These are phyloP conservation scores for Eulithis prunata DNA, from an alignment of 2,888 invertebrate species.

Conservation along the genomic window DNA sequence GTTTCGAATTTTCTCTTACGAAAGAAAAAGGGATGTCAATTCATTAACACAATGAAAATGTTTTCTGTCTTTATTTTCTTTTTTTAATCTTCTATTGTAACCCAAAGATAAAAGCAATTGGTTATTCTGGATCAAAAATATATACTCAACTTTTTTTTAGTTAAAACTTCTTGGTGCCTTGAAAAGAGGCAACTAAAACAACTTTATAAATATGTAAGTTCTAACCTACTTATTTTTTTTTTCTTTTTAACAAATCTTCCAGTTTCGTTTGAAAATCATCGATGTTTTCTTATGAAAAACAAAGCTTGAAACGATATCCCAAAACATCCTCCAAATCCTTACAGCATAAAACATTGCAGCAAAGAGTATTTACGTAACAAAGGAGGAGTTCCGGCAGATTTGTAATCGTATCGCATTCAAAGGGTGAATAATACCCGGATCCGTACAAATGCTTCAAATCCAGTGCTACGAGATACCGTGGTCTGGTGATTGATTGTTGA, in stretches of 20 bases:
- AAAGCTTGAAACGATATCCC: not conserved
- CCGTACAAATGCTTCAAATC: constrained; percentile 67
- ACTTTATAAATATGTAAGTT: no score
- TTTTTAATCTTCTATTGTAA: not conserved
- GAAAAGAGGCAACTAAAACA: no score
- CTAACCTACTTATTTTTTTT: no score
- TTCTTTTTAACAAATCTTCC: no score
- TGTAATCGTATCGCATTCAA: constrained; percentile 51
- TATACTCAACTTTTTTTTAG: no score
- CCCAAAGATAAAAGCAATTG: not conserved
- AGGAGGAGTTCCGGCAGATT: constrained; percentile 48
- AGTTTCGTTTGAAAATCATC: no score
- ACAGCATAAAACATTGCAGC: constrained; percentile 25
- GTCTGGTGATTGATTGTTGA: constrained; percentile 24
- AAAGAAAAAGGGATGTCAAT: constrained; percentile 18
- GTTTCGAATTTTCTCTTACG: constrained; percentile 16
- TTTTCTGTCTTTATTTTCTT: constrained; percentile 8
- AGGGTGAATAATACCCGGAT: constrained; percentile 75
- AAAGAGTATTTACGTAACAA: constrained; percentile 41
- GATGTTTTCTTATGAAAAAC: no score
- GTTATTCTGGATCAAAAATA: no score
- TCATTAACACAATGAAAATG: constrained; percentile 23
- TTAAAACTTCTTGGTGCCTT: no score
- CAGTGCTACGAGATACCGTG: constrained; percentile 58
- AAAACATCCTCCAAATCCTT: constrained; percentile 16